Evolutionary conservation across 2,797 vertebrate genomes (phyloP).

Genomic region (Psittacula derbiana): DNA sequence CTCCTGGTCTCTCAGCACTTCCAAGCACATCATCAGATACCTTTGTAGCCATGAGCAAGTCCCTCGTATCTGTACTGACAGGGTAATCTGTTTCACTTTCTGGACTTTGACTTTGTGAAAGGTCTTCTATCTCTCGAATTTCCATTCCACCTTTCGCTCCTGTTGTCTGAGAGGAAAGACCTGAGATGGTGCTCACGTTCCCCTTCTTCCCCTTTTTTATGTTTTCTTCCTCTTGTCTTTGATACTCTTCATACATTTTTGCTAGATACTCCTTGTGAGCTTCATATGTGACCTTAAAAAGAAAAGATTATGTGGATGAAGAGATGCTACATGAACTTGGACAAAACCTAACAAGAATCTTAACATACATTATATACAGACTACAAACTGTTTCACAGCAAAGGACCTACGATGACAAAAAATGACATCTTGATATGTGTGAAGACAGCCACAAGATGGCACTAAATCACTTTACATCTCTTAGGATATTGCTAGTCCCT

Average conservation of each 20-base stretch:
- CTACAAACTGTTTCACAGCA: not conserved
- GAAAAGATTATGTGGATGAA: not conserved
- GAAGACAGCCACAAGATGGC: slow-evolving; percentile 74
- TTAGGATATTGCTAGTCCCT: fast-evolving
- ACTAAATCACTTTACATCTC: slow-evolving; percentile 37
- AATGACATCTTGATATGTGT: not conserved
- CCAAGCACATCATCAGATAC: slow-evolving; percentile 84
- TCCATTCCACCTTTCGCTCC: slow-evolving; percentile 93
- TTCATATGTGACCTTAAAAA: slow-evolving; percentile 93
- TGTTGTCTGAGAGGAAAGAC: slow-evolving; percentile 89
- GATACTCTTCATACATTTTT: slow-evolving; percentile 99
- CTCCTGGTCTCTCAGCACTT: slow-evolving; percentile 76
- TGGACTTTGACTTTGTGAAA: slow-evolving; percentile 94
- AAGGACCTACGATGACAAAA: not conserved
- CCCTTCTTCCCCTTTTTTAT: slow-evolving; percentile 99
- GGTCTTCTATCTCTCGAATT: slow-evolving; percentile 91
- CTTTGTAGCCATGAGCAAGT: slow-evolving; percentile 91
- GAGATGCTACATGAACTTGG: not conserved
- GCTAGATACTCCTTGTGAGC: slow-evolving; percentile 98
- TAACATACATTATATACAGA: not conserved
- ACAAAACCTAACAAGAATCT: not conserved
- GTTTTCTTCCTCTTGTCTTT: slow-evolving; percentile 99
- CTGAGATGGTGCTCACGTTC: slow-evolving; percentile 97
- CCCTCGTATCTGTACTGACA: slow-evolving; percentile 88
- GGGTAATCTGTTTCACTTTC: slow-evolving; percentile 96